phyloP scores from a whole-genome alignment of 2,797 vertebrate species.

The Podargus strigoides region DNA sequence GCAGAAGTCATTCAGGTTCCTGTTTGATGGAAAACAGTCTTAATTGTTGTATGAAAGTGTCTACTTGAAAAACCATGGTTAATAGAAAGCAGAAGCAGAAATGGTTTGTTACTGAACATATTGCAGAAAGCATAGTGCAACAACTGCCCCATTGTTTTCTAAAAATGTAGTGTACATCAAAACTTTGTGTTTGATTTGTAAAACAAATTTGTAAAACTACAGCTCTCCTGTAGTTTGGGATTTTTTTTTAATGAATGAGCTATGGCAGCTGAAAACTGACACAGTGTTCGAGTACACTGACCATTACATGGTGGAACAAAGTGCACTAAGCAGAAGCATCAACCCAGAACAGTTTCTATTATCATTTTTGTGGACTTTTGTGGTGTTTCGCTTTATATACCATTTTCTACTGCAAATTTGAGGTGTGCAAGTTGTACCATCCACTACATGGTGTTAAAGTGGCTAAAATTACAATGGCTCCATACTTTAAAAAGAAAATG shows the following conservation, averaged over 20 bases:
- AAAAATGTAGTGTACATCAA: not conserved
- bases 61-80: not conserved
- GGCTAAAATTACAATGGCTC: not conserved
- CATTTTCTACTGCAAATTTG: not conserved
- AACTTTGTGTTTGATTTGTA: not conserved
- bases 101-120: not conserved
- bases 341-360: not conserved
- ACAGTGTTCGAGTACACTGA: not conserved
- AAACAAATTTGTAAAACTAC: too few relatives aligned
- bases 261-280: not conserved
- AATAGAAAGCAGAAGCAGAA: not conserved
- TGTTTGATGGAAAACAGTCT: not conserved
- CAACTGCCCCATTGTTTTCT: not conserved
- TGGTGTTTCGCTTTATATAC: not conserved
- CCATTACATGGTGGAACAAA: not conserved
- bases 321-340: not conserved
- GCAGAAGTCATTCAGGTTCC: not conserved
- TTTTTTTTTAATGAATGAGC: not conserved
- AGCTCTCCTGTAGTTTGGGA: not conserved
- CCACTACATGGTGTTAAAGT: not conserved
- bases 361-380: not conserved
- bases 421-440: not conserved
- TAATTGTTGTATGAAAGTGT: not conserved
- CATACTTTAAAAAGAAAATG: not conserved
- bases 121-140: not conserved